A percentile compares a stretch with the other conserved stretches of the same genome.
These are phyloP conservation scores for Elaphurus davidianus DNA, from an alignment of 2,113 vertebrate species.

Conservation along the genomic window DNA sequence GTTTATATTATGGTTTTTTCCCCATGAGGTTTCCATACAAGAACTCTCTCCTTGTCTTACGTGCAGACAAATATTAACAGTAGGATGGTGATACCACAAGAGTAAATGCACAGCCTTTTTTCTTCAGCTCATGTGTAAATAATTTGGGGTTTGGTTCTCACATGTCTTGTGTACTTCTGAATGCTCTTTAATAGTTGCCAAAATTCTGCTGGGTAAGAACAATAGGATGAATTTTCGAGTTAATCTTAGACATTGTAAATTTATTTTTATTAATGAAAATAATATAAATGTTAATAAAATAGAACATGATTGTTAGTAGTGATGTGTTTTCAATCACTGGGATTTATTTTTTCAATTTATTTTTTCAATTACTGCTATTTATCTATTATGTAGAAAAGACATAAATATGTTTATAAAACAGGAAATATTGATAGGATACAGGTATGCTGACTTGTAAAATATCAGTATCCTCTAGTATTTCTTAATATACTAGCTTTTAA, in stretches of 20 bases:
- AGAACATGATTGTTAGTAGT: background rate
- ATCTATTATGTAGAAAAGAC: background rate
- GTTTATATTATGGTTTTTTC: background rate
- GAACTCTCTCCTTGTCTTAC: background rate
- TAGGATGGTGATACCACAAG: background rate
- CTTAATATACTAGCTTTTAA: background rate
- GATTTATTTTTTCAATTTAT: no score
- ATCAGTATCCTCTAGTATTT: background rate
- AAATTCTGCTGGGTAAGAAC: background rate
- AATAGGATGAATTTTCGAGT: background rate
- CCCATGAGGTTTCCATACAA: background rate
- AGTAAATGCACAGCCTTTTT: background rate
- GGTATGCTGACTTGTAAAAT: slow-evolving; percentile 24
- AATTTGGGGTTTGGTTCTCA: background rate
- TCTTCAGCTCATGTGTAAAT: background rate
- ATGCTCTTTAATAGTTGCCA: background rate
- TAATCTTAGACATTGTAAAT: background rate
- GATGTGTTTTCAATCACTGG: background rate
- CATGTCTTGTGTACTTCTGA: background rate
- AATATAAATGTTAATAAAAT: background rate
- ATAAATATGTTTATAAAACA: background rate
- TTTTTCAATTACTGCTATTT: no score
- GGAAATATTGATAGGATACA: background rate
- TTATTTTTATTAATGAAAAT: background rate
- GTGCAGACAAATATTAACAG: background rate